Evolutionary conservation across 2,113 vertebrate genomes (phyloP).

Genomic region (Heterotilapia buettikoferi): DNA sequence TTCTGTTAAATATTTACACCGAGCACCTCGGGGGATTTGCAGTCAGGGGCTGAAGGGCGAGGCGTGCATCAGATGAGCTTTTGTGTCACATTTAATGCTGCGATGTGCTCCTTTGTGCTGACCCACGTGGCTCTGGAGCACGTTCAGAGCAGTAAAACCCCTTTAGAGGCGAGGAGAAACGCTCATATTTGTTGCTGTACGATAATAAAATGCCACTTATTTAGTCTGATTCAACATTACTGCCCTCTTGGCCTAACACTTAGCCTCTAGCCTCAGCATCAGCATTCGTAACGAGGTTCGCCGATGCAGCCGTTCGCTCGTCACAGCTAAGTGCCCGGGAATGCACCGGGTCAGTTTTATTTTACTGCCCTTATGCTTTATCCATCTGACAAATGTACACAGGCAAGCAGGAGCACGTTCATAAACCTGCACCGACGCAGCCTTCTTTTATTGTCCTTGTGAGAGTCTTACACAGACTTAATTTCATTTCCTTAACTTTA

Average conservation of each 20-base stretch:
- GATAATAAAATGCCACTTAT: constrained; percentile 8
- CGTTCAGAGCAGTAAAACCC: neutral
- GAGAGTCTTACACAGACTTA: neutral
- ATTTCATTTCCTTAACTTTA: constrained; percentile 2
- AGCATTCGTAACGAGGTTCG: constrained; percentile 1
- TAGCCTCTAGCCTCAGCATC: neutral
- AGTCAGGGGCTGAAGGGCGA: neutral
- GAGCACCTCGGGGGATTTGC: neutral
- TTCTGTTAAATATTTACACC: neutral
- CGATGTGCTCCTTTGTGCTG: neutral
- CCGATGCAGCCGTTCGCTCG: neutral
- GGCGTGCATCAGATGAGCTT: neutral
- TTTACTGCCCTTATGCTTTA: constrained; percentile 13
- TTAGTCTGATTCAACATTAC: neutral
- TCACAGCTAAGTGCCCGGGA: neutral
- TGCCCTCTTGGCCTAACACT: neutral
- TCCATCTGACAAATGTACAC: neutral
- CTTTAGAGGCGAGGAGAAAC: neutral
- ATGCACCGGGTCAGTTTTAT: neutral
- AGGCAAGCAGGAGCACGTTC: neutral
- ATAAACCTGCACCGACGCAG: neutral
- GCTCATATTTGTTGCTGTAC: neutral
- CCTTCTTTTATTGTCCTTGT: neutral
- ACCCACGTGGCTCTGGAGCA: neutral
- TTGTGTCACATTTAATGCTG: neutral